Base-by-base conservation (phyloP, 1,140 invertebrate genomes). In the Ceratitis capitata region DNA sequence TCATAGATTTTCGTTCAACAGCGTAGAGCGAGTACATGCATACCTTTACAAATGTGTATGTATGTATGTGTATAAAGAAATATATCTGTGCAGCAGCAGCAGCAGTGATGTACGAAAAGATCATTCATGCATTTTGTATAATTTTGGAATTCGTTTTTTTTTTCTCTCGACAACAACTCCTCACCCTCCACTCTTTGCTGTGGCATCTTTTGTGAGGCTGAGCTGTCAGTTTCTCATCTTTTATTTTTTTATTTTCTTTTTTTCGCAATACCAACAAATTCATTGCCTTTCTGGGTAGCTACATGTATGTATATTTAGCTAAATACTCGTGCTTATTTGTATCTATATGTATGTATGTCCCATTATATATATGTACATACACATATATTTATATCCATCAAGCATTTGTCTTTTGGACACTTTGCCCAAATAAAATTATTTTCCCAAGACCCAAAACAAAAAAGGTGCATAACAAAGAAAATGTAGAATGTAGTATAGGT, bases 91-190 rank as follows among this genome's bases (percentile, higher is more conserved):
- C 35, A 78, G 19, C 23, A 10, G 19, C 69, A n/a, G 39, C n/a
- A 35, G 12, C 19, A 61, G 10, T 6, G 56, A 0, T 29, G 56
- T 61, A 61, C 23, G 56, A n/a, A 61, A 61, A 61, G 39, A 78
- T 78, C 69, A 78, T 78, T 78, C 39, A 78, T 78, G 69, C 39
- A 78, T 78, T 78, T 78, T 78, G 39, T 78, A 78, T 74, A 45
- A 23, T 45, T 78, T 45, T 78, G 23, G 42, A 78, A 78, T 45
- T 78, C 14, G 12, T 47, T 78, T 78, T 78, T 39, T 45, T 23
- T 39, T 45, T 78, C 69, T 23, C 4, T n/a, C 51, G 5, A 14
- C 19, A 7, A 4, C 16, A 19, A 14, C 5, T 9, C 49, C 16
- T n/a, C 16, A 14, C 64, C 42, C 64, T 39, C 23, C 12, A 26